Conservation (phyloP, 2,113 vertebrate genomes). For the Solea senegalensis region DNA sequence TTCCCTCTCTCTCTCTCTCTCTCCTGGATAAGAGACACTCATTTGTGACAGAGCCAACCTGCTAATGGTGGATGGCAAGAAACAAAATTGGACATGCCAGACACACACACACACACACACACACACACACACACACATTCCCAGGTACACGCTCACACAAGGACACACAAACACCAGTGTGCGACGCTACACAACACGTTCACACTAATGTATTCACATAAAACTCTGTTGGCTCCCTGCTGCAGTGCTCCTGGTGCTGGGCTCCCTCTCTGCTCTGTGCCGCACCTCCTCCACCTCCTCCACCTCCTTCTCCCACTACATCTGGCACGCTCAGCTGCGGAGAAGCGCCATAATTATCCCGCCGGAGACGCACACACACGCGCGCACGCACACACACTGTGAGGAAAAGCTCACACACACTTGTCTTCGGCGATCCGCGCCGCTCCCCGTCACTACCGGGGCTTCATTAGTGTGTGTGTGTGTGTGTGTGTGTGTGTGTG, state of each 20-base stretch:
- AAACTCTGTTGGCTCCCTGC: constrained; percentile 59
- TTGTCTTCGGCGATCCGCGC: constrained; percentile 74
- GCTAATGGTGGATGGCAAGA: constrained; percentile 94
- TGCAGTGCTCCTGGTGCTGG: constrained; percentile 79
- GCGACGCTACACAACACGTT: constrained; percentile 40
- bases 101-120: constrained; percentile 45
- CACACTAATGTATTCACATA: constrained; percentile 64
- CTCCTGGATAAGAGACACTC: constrained; percentile 79
- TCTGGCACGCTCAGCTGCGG: constrained; percentile 99
- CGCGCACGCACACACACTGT: constrained; percentile 39
- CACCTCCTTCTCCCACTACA: constrained; percentile 93
- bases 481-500: constrained; percentile 21
- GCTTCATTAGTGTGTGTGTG: constrained; percentile 92
- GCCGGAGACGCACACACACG: constrained; percentile 86
- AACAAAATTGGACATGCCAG: constrained; percentile 81
- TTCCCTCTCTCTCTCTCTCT: constrained; percentile 44
- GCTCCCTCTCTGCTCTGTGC: constrained; percentile 89
- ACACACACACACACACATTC: neutral
- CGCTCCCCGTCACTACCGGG: constrained; percentile 93
- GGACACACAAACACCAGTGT: constrained; percentile 40
- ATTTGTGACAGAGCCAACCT: constrained; percentile 94
- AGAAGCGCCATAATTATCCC: constrained; percentile 99
- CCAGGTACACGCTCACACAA: constrained; percentile 11
- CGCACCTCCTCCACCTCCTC: constrained; percentile 85
- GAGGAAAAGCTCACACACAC: constrained; percentile 59